These are phyloP conservation scores for Nipponia nippon DNA, from an alignment of 2,113 vertebrate genomes.

Conservation along the genomic window DNA sequence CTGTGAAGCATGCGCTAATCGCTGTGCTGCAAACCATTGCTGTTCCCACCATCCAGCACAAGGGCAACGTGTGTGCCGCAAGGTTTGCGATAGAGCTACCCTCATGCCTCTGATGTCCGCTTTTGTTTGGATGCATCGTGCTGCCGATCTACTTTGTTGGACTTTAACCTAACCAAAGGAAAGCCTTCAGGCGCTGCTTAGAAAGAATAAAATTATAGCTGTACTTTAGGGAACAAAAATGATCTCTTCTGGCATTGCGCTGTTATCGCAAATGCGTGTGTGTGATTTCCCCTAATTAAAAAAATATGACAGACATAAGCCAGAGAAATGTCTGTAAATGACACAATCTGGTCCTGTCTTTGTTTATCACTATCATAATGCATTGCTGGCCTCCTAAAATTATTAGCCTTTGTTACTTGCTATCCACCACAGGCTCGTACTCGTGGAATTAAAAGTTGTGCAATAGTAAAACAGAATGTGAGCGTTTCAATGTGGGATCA, in stretches of 20 bases:
- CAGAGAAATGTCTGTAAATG: constrained; percentile 59
- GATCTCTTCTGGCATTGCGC: constrained; percentile 49
- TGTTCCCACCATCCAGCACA: neutral
- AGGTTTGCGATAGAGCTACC: neutral
- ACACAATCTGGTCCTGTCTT: constrained; percentile 61
- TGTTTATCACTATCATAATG: constrained; percentile 24
- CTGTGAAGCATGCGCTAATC: neutral
- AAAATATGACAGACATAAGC: constrained; percentile 63
- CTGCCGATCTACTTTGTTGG: constrained; percentile 41
- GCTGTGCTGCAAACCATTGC: neutral
- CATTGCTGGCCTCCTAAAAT: constrained; percentile 50
- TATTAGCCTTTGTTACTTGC: constrained; percentile 35
- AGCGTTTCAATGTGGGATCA: neutral
- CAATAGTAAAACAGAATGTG: neutral
- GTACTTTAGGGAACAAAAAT: constrained; percentile 41
- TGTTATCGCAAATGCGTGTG: neutral
- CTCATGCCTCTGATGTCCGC: neutral
- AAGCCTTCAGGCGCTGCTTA: constrained; percentile 31
- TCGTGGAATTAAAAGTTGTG: neutral
- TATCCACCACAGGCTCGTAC: neutral
- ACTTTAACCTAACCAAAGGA: constrained; percentile 57
- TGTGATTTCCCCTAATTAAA: constrained; percentile 68
- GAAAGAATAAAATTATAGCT: neutral
- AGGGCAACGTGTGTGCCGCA: neutral
- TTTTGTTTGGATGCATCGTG: neutral